A percentile compares a stretch with the other conserved stretches of the same genome.
These are phyloP conservation scores for Mesorhabditis belari DNA, from an alignment of 2,888 invertebrate genomes.

Conservation along the genomic window DNA sequence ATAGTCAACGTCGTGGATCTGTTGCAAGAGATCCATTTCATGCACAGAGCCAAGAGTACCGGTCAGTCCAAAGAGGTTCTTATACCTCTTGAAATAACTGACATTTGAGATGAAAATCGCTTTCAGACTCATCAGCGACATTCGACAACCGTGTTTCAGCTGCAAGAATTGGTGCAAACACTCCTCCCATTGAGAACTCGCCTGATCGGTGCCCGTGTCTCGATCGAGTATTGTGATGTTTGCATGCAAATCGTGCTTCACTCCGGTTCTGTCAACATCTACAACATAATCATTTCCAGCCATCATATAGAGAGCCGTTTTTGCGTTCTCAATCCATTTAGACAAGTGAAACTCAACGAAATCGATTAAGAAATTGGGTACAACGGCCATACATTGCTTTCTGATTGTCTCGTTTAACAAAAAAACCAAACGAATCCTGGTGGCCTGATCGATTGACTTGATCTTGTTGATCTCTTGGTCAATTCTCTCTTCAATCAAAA, in stretches of 20 bases:
- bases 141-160: slow-evolving; percentile 52
- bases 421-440: not conserved
- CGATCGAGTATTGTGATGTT: slow-evolving; percentile 15
- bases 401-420: not conserved
- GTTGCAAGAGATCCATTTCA: slow-evolving; percentile 46
- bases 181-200: slow-evolving; percentile 53
- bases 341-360: too few species aligned
- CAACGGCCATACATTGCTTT: too few species aligned
- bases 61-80: slow-evolving; percentile 52
- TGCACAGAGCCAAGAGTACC: slow-evolving; percentile 53
- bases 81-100: slow-evolving; percentile 42
- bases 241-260: slow-evolving; percentile 22
- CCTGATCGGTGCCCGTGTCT: slow-evolving; percentile 53
- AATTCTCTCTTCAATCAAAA: not conserved
- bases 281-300: slow-evolving; percentile 49
- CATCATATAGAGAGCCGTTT: slow-evolving; percentile 44
- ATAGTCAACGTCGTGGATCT: slow-evolving; percentile 48
- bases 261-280: slow-evolving; percentile 41
- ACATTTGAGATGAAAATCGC: slow-evolving; percentile 54
- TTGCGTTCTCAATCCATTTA: too few species aligned
- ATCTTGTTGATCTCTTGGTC: too few species aligned
- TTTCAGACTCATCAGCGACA: slow-evolving; percentile 50
- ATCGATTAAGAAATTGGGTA: too few species aligned
- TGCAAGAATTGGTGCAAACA: slow-evolving; percentile 56
- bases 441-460: not conserved